phyloP scores from a whole-genome alignment of 2,888 invertebrate species.

The Napeogenes sylphis region DNA sequence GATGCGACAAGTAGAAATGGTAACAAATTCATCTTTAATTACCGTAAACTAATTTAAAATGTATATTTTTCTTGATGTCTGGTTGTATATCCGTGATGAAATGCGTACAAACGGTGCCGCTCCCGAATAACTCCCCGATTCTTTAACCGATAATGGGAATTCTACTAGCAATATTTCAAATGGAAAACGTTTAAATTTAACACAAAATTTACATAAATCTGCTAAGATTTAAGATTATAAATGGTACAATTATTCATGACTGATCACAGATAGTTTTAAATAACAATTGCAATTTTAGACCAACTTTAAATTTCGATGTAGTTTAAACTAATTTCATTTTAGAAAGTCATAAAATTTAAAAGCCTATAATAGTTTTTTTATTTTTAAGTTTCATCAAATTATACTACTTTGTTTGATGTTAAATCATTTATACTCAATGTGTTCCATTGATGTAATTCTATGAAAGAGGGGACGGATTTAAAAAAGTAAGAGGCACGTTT shows the following conservation, averaged over 20 bases:
- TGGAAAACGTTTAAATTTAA: constrained; percentile 52
- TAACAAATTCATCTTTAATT: constrained; percentile 31
- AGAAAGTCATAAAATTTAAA: no score
- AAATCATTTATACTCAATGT: constrained; percentile 37
- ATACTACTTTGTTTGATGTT: constrained; percentile 38
- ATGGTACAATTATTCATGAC: no score
- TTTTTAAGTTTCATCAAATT: no score
- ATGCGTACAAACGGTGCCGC: constrained; percentile 79
- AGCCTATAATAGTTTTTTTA: no score
- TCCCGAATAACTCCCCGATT: no score
- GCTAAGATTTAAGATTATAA: no score
- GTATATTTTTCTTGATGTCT: neutral
- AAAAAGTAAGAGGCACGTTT: constrained; percentile 14
- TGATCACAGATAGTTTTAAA: no score
- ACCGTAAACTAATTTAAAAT: neutral
- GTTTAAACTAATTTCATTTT: neutral
- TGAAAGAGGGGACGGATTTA: constrained; percentile 7
- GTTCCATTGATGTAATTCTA: constrained; percentile 25
- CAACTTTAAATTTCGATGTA: neutral
- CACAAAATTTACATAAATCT: no score
- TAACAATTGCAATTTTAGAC: no score
- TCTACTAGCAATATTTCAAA: constrained; percentile 79
- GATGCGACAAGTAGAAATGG: constrained; percentile 77
- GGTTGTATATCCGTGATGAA: constrained; percentile 76
- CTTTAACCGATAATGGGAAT: constrained; percentile 77